These are phyloP conservation scores for Aeoliscus strigatus DNA, from an alignment of 2,797 vertebrate species.

Conservation along the genomic window DNA sequence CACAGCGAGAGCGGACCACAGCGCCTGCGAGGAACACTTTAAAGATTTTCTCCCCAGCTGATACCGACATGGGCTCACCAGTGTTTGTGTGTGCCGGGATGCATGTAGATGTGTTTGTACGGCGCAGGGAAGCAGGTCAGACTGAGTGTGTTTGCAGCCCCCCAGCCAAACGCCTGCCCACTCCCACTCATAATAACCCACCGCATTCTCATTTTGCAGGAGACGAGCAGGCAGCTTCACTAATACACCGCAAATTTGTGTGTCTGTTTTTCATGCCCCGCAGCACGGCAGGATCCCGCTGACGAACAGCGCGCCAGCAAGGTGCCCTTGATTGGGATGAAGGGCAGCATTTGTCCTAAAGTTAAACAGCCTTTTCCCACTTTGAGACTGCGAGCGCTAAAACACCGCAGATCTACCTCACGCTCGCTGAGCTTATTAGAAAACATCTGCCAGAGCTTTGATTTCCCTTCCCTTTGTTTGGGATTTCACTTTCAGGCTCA, in stretches of 20 bases:
- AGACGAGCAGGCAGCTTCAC: conserved; percentile 44
- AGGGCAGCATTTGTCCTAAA: conserved; percentile 30
- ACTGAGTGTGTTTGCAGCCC: conserved; percentile 34
- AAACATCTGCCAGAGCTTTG: conserved; percentile 23
- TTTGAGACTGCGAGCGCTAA: conserved; percentile 37
- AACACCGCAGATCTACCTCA: conserved; percentile 15
- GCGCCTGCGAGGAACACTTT: conserved; percentile 47
- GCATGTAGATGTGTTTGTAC: conserved; percentile 5
- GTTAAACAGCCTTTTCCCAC: conserved; percentile 22
- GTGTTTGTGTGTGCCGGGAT: conserved; percentile 12
- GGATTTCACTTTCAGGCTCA: conserved; percentile 43
- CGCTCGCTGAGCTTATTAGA: conserved; percentile 30
- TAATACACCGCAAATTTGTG: conserved; percentile 37
- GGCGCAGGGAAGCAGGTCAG: conserved; percentile 33
- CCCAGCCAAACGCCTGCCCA: conserved; percentile 36
- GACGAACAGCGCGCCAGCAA: conserved; percentile 21
- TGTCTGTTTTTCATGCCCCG: conserved; percentile 26
- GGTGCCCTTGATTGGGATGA: conserved; percentile 47
- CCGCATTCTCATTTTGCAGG: conserved; percentile 38
- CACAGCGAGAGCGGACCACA: conserved; percentile 46
- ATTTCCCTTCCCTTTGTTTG: conserved; percentile 36
- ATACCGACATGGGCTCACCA: conserved; percentile 11
- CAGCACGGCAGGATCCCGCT: conserved; percentile 26
- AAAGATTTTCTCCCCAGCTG: conserved; percentile 38
- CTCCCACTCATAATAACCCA: conserved; percentile 51